Percentiles rank a stretch among this genome's conserved stretches.
phyloP scores from a whole-genome alignment of 2,888 invertebrate species.

The Masnerella sp. region DNA sequence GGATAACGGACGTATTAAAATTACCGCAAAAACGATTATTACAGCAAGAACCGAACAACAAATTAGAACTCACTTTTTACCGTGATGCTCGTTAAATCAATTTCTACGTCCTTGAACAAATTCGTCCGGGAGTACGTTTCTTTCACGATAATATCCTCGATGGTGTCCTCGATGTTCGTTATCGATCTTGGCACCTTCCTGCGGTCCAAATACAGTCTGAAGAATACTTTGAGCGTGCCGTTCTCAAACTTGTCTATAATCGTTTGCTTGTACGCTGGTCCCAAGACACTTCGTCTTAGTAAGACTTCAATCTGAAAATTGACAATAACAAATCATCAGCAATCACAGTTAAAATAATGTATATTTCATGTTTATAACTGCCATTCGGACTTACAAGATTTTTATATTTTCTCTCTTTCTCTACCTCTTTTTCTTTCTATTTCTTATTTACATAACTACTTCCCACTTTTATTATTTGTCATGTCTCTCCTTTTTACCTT shows the following conservation, averaged over 20 bases:
- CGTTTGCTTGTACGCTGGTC: conserved; percentile 76
- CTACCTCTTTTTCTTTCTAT: too few relatives aligned
- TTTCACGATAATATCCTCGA: conserved; percentile 85
- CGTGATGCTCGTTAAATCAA: conserved; percentile 85
- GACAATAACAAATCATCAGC: too few relatives aligned
- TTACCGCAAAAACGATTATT: background rate
- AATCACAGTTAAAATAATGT: too few relatives aligned
- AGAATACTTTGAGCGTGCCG: conserved; percentile 87
- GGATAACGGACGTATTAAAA: conserved; percentile 5
- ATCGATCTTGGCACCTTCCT: conserved; percentile 89
- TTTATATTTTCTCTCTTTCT: conserved; percentile 87
- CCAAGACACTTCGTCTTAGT: conserved; percentile 82
- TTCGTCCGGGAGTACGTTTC: conserved; percentile 86
- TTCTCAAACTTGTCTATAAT: conserved; percentile 87
- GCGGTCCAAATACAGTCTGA: conserved; percentile 87
- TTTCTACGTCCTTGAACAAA: conserved; percentile 85
- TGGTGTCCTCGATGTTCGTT: conserved; percentile 86
- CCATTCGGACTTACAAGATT: conserved; percentile 80
- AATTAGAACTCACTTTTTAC: conserved; percentile 81
- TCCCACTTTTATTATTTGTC: too few relatives aligned
- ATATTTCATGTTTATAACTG: too few relatives aligned
- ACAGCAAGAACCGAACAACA: background rate
- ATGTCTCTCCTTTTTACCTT: too few relatives aligned
- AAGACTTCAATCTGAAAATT: conserved; percentile 81
- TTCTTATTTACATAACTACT: too few relatives aligned